Conservation (phyloP, 2,113 vertebrate species). For the Pao palembangensis region DNA sequence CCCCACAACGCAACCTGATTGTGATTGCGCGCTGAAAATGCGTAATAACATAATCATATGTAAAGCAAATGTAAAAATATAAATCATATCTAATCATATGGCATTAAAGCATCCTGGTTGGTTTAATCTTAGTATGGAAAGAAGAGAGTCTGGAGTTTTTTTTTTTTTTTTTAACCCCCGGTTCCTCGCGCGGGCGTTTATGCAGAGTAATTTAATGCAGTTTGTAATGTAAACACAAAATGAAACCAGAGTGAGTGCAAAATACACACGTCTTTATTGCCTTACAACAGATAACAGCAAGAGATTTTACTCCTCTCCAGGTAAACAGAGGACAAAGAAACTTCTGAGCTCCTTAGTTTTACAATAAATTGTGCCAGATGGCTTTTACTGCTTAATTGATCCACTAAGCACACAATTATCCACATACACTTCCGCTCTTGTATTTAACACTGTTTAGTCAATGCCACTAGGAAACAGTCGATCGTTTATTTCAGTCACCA, state of each 20-base stretch:
- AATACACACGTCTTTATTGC: conserved; percentile 33
- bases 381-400: conserved; percentile 64
- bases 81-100: conserved; percentile 65
- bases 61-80: conserved; percentile 72
- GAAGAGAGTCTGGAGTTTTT: conserved; percentile 18
- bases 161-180: not conserved
- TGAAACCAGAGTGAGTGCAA: conserved; percentile 12
- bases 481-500: conserved; percentile 32
- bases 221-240: conserved; percentile 30
- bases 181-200: conserved; percentile 26
- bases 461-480: conserved; percentile 25
- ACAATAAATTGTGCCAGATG: conserved; percentile 53
- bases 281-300: conserved; percentile 14
- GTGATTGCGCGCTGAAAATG: conserved; percentile 62
- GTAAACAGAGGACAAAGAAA: conserved; percentile 28
- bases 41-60: conserved; percentile 71
- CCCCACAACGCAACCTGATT: conserved; percentile 66
- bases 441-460: conserved; percentile 55
- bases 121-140: conserved; percentile 18
- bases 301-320: conserved; percentile 27
- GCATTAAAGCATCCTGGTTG: conserved; percentile 46
- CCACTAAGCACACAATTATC: conserved; percentile 65
- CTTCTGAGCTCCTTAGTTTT: conserved; percentile 34
- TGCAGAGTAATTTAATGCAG: conserved; percentile 19
- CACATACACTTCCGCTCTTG: conserved; percentile 44